Conservation (phyloP, 30 jellyfish, hydroid and myxozoan genomes). For the Phacellophora camtschatica region DNA sequence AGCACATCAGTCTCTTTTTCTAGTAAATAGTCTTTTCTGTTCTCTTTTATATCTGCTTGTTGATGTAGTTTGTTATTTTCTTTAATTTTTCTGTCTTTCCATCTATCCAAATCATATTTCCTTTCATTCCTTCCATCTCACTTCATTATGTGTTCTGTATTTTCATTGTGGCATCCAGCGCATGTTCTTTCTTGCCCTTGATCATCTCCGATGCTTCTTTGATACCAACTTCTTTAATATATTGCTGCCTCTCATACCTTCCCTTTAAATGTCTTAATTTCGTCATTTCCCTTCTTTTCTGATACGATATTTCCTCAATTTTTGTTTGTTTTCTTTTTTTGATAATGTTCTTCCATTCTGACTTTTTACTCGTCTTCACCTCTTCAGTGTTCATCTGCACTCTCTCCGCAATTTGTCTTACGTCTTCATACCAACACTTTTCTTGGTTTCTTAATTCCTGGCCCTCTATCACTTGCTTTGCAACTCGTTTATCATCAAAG, state of each 20-base stretch:
- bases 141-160: not conserved
- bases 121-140: not conserved
- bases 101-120: not conserved
- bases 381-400: not conserved
- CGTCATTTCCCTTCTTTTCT: constrained; percentile 11
- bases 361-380: not conserved
- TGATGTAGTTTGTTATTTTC: not conserved
- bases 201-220: constrained; percentile 5
- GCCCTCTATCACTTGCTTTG: not conserved
- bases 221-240: constrained; percentile 12
- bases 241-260: not conserved
- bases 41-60: not conserved
- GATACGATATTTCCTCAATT: not conserved
- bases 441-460: not conserved
- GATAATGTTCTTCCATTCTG: not conserved
- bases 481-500: not conserved
- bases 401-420: not conserved
- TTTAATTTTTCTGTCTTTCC: not conserved
- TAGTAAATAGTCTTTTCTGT: not conserved
- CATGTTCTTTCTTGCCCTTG: not conserved
- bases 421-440: constrained; percentile 22
- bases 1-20: not conserved
- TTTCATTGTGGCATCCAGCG: not conserved
- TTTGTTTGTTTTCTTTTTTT: not conserved
- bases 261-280: constrained; percentile 3